Evolutionary conservation across 1,140 invertebrate genomes (phyloP).

Genomic region (Galendromus occidentalis): DNA sequence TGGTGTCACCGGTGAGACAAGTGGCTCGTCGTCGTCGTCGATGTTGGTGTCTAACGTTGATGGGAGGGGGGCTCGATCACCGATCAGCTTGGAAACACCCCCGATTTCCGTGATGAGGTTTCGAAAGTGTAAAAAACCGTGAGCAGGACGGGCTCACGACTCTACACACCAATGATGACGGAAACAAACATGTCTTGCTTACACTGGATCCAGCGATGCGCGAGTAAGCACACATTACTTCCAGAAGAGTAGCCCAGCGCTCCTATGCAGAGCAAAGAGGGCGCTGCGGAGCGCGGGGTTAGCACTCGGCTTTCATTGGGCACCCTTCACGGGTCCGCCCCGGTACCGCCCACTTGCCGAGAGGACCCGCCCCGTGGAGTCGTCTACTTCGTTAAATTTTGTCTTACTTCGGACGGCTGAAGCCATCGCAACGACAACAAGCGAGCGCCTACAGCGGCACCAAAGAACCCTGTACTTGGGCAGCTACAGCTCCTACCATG

Average conservation of each 20-base stretch:
- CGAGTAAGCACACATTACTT: conserved; percentile 12
- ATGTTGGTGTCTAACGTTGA: too few relatives aligned
- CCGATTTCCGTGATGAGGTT: too few relatives aligned
- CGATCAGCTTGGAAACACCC: too few relatives aligned
- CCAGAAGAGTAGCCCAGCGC: conserved; percentile 7
- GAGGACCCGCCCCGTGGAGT: background rate
- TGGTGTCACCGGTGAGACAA: too few relatives aligned
- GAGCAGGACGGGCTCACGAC: background rate
- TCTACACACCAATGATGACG: background rate
- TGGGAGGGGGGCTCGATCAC: too few relatives aligned
- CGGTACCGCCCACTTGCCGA: background rate
- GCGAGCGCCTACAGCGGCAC: too few relatives aligned
- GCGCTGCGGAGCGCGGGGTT: background rate
- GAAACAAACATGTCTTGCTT: conserved; percentile 11
- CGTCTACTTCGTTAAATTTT: conserved; percentile 9
- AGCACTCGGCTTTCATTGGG: background rate
- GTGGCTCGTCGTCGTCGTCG: too few relatives aligned
- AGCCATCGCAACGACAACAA: too few relatives aligned
- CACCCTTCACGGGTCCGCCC: background rate
- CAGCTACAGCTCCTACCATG: too few relatives aligned
- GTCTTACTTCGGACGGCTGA: too few relatives aligned
- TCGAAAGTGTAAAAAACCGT: background rate
- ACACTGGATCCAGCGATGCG: conserved; percentile 11
- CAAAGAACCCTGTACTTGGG: too few relatives aligned
- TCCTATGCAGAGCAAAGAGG: background rate